phyloP scores from a whole-genome alignment of 2,797 vertebrate species.

The Coccyzus lansbergi region DNA sequence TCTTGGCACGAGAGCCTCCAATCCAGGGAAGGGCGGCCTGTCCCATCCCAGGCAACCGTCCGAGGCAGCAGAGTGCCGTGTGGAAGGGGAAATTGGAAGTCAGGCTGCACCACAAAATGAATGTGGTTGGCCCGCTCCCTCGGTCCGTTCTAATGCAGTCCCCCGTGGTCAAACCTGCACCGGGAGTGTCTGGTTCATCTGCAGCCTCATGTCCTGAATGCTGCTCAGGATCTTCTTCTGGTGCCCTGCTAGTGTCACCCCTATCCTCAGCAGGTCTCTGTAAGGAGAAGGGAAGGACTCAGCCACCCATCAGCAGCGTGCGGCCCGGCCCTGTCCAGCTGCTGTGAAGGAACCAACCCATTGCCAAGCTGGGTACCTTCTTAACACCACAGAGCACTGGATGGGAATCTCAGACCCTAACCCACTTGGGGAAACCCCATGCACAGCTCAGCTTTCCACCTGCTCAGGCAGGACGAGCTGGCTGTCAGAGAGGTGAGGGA shows the following conservation, averaged over 20 bases:
- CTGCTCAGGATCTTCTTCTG: constrained; percentile 99
- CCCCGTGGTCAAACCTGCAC: constrained; percentile 92
- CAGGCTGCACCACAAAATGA: constrained; percentile 87
- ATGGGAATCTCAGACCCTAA: neutral
- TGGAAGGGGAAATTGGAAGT: constrained; percentile 74
- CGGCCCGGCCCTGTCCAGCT: neutral
- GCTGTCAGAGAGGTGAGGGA: neutral
- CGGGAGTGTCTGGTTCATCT: constrained; percentile 98
- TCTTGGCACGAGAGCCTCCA: constrained; percentile 31
- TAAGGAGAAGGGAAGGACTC: neutral
- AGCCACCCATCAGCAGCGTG: neutral
- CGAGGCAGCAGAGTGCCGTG: constrained; percentile 72
- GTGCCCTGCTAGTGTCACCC: constrained; percentile 95
- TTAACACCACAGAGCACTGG: neutral
- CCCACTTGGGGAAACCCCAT: neutral
- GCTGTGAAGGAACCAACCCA: neutral
- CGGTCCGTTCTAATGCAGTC: constrained; percentile 72
- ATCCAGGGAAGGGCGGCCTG: constrained; percentile 64
- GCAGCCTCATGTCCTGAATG: constrained; percentile 98
- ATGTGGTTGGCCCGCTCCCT: constrained; percentile 68
- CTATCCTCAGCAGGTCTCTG: constrained; percentile 97
- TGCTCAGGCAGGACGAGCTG: neutral
- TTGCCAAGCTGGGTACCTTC: neutral
- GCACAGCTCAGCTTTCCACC: neutral
- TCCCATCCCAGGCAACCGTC: constrained; percentile 66